Evolutionary conservation across 2,797 vertebrate genomes (phyloP).

Genomic region (Lepus oiostolus): DNA sequence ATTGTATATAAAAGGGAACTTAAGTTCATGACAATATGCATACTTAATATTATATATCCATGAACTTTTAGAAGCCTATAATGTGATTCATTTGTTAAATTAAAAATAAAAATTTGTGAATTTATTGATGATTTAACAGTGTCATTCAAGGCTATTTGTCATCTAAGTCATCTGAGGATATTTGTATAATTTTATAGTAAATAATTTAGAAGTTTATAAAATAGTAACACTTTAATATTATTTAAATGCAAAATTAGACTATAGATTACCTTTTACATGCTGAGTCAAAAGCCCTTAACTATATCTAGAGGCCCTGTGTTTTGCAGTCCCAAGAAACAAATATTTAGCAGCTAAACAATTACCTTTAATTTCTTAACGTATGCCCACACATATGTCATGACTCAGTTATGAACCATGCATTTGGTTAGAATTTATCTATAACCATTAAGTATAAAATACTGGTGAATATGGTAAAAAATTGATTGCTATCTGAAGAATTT

Average conservation of each 20-base stretch:
- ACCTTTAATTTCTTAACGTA: background rate
- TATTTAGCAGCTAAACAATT: background rate
- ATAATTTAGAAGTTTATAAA: background rate
- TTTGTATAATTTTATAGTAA: background rate
- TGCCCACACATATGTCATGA: background rate
- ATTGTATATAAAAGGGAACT: background rate
- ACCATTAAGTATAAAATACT: background rate
- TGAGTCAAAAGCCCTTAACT: background rate
- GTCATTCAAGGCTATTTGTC: background rate
- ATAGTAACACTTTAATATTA: background rate
- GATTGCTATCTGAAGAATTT: background rate
- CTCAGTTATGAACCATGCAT: background rate
- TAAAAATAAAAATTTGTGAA: background rate
- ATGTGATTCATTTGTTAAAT: background rate
- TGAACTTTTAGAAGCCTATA: no score
- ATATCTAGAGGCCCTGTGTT: background rate
- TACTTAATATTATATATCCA: no score
- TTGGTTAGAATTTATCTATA: background rate
- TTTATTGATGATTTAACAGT: background rate
- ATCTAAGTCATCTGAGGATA: background rate
- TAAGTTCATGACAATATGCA: no score
- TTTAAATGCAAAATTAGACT: background rate
- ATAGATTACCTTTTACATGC: background rate
- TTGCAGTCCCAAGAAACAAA: background rate
- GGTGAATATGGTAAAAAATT: no score